Percentiles rank a stretch among this genome's conserved stretches.
Evolutionary conservation across 2,113 vertebrate species (phyloP).

Genomic region (Alosa alosa): DNA sequence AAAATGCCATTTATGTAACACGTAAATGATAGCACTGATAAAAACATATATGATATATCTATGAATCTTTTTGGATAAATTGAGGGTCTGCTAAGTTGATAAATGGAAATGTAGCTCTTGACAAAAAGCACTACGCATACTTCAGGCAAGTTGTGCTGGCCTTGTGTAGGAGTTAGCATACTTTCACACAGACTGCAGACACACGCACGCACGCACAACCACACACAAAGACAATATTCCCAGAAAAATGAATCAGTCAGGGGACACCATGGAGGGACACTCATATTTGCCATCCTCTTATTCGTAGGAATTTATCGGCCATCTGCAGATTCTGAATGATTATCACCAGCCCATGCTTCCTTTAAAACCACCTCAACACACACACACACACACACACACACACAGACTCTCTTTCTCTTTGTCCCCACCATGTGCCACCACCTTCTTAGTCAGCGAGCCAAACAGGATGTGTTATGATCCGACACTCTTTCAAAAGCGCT

Average conservation of each 20-base stretch:
- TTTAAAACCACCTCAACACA: background rate
- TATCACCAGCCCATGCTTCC: background rate
- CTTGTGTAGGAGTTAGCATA: background rate
- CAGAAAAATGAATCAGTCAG: background rate
- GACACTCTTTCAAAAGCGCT: background rate
- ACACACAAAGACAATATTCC: background rate
- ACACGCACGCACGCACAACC: background rate
- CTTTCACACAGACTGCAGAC: background rate
- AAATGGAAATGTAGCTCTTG: background rate
- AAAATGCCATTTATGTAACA: too few relatives aligned
- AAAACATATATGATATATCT: too few relatives aligned
- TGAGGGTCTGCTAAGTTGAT: background rate
- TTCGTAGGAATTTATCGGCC: background rate
- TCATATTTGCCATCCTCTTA: background rate
- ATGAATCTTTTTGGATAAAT: background rate
- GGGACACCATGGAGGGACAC: background rate
- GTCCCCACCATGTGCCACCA: background rate
- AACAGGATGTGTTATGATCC: conserved; percentile 1
- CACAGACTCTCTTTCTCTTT: background rate
- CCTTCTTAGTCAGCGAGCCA: background rate
- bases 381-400: background rate
- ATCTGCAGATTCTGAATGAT: background rate
- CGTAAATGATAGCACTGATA: too few relatives aligned
- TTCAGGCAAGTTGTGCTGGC: background rate
- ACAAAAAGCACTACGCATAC: background rate